A percentile compares a stretch with the other conserved stretches of the same genome.
Evolutionary conservation across 2,113 vertebrate species (phyloP).

Genomic region (Dolichotis patagonum): DNA sequence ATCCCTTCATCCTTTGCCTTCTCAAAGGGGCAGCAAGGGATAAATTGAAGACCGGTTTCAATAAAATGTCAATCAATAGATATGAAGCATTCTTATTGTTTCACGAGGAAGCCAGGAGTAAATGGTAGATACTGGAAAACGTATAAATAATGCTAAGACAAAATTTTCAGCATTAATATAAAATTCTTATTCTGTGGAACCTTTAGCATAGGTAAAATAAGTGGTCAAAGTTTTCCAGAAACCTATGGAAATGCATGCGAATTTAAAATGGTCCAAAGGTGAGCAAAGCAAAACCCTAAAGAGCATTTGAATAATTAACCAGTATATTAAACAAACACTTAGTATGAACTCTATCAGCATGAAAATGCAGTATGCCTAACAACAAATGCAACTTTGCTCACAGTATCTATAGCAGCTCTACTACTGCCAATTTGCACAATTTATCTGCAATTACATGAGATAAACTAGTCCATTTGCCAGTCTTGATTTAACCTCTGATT

Average conservation of each 20-base stretch:
- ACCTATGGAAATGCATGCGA: not conserved
- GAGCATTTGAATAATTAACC: not conserved
- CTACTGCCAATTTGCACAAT: not conserved
- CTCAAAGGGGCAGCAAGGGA: rapidly evolving
- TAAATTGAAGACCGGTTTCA: rapidly evolving
- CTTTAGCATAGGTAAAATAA: not conserved
- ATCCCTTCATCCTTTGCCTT: rapidly evolving
- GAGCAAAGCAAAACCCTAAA: not conserved
- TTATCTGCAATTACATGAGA: not conserved
- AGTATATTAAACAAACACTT: not conserved
- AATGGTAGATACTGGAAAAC: not conserved
- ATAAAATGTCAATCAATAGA: not conserved
- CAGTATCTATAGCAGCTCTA: too few relatives aligned
- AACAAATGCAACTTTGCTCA: not conserved
- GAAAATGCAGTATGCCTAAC: not conserved
- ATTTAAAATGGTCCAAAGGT: not conserved
- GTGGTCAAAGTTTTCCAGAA: not conserved
- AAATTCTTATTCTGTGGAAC: not conserved
- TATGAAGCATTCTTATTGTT: not conserved
- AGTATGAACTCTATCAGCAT: not conserved
- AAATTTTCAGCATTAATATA: not conserved
- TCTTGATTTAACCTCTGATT: not conserved
- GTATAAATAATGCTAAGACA: not conserved
- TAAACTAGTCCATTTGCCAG: not conserved
- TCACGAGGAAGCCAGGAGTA: not conserved